phyloP scores from a whole-genome alignment of 2,888 invertebrate genomes.

The Dorcus hopei region DNA sequence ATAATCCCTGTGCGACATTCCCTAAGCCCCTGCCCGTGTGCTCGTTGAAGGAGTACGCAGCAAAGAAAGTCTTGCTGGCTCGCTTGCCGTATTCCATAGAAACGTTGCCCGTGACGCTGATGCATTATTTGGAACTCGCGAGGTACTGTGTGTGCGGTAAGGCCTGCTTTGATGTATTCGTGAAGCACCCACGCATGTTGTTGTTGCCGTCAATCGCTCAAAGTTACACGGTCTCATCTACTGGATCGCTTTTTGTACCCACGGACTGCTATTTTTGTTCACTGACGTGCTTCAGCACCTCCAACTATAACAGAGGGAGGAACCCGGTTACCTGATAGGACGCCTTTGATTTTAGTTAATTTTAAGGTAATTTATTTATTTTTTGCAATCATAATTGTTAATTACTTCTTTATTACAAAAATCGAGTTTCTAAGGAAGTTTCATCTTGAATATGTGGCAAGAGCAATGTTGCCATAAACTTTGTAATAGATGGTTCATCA shows the following conservation, averaged over 20 bases:
- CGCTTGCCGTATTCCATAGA: slow-evolving; percentile 57
- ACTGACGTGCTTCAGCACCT: slow-evolving; percentile 47
- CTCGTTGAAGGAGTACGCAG: slow-evolving; percentile 56
- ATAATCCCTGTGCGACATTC: slow-evolving; percentile 10
- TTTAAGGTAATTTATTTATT: not conserved
- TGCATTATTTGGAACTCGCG: slow-evolving; percentile 59
- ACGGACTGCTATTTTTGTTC: slow-evolving; percentile 65
- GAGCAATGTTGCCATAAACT: too few relatives aligned
- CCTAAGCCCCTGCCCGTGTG: slow-evolving; percentile 47
- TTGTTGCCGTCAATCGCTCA: slow-evolving; percentile 48
- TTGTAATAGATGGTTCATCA: too few relatives aligned
- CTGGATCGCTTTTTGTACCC: slow-evolving; percentile 46
- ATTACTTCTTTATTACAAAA: not conserved
- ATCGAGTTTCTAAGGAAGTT: not conserved
- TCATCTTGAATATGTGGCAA: too few relatives aligned
- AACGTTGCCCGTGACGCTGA: slow-evolving; percentile 58
- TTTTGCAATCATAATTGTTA: not conserved
- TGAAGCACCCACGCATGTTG: slow-evolving; percentile 43
- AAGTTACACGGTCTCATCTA: slow-evolving; percentile 46
- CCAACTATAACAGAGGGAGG: slow-evolving; percentile 38
- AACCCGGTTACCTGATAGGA: slow-evolving; percentile 50
- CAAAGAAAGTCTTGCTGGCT: slow-evolving; percentile 53
- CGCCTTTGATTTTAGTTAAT: slow-evolving; percentile 50
- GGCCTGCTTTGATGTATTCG: slow-evolving; percentile 41
- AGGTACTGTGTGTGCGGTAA: slow-evolving; percentile 62